A percentile compares a stretch with the other conserved stretches of the same genome.
phyloP scores from a whole-genome alignment of 2,888 invertebrate genomes.

The Octodonta nipae region DNA sequence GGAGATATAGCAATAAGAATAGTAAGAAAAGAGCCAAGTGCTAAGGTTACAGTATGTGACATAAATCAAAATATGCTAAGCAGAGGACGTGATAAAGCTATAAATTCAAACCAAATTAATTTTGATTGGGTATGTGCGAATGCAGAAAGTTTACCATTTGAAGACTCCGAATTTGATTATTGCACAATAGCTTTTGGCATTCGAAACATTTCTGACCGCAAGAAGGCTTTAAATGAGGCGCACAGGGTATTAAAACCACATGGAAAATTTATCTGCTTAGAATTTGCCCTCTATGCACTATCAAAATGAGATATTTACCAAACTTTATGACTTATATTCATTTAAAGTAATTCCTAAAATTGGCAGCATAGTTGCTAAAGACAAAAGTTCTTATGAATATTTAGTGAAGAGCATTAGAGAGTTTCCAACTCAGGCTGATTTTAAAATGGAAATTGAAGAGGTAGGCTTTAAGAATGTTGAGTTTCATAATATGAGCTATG shows the following conservation, averaged over 20 bases:
- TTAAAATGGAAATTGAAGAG: too few species aligned
- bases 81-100: constrained; percentile 50
- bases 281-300: constrained; percentile 83
- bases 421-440: constrained; percentile 93
- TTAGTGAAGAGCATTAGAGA: constrained; percentile 93
- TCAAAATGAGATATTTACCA: constrained; percentile 37
- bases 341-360: constrained; percentile 94
- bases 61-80: constrained; percentile 93
- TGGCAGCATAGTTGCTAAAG: constrained; percentile 83
- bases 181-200: constrained; percentile 98
- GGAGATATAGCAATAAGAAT: too few species aligned
- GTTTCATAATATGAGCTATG: too few species aligned
- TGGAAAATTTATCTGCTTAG: constrained; percentile 87
- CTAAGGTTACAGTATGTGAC: constrained; percentile 73
- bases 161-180: constrained; percentile 65
- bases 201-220: constrained; percentile 84
- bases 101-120: constrained; percentile 42
- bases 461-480: too few species aligned
- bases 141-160: constrained; percentile 72
- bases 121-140: constrained; percentile 65
- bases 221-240: constrained; percentile 81
- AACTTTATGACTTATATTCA: constrained; percentile 89
- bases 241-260: constrained; percentile 86
- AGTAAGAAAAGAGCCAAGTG: too few species aligned
- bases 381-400: constrained; percentile 96